Percentiles rank a stretch among this genome's conserved stretches.
These are phyloP conservation scores for Caenorhabditis remanei DNA, from an alignment of 1,140 invertebrate species.

Conservation along the genomic window DNA sequence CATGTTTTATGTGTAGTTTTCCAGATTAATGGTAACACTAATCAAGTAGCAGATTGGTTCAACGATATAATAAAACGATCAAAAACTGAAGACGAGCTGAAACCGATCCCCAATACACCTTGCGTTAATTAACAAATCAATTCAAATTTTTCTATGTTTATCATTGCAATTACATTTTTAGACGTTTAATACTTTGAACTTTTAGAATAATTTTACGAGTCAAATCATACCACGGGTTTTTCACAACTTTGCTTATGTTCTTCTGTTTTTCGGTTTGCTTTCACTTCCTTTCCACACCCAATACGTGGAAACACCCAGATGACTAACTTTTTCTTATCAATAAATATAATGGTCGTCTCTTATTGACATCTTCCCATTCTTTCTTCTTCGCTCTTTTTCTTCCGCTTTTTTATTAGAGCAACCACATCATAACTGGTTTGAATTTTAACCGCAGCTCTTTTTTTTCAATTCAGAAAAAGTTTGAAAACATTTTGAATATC, in stretches of 20 bases:
- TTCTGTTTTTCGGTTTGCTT: neutral
- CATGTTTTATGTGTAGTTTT: neutral
- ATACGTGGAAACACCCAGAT: neutral
- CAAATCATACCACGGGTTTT: neutral
- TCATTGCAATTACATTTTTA: neutral
- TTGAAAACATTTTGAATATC: neutral
- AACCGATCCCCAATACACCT: conserved; percentile 28
- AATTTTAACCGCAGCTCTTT: no score
- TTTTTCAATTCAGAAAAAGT: no score
- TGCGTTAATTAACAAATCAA: neutral
- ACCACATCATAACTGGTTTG: no score
- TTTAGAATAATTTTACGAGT: conserved; percentile 1
- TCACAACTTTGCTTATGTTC: neutral
- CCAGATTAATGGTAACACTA: neutral
- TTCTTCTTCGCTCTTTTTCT: neutral
- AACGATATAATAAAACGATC: neutral
- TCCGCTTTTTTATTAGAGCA: neutral
- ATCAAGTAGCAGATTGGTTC: conserved; percentile 26
- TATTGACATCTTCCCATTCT: neutral
- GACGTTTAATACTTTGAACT: neutral
- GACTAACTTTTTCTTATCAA: conserved; percentile 15
- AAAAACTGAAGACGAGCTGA: conserved; percentile 14
- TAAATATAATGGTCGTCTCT: neutral
- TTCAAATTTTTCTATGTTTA: neutral
- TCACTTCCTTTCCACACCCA: neutral